phyloP scores from a whole-genome alignment of 35 echinoderm and acorn worm species.

The Amphiura filiformis region DNA sequence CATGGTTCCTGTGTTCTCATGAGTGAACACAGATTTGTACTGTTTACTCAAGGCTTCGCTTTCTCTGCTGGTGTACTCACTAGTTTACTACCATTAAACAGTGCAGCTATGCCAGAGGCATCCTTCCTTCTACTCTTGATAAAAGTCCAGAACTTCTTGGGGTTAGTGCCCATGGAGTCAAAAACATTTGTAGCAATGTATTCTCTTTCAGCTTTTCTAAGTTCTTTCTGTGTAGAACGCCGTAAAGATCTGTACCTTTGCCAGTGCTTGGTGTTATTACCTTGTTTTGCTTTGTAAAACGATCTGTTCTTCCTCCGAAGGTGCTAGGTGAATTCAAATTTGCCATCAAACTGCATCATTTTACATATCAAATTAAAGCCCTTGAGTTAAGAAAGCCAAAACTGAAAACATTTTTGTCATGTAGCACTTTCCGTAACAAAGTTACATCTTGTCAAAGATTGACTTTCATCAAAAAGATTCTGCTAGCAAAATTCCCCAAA shows the following conservation, averaged over 20 bases:
- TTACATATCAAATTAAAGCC: too few relatives aligned
- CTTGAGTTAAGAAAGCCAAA: too few relatives aligned
- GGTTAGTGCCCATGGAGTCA: constrained; percentile 8
- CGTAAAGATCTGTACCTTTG: not conserved
- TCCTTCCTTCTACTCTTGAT: constrained; percentile 26
- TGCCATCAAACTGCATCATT: too few relatives aligned
- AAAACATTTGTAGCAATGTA: not conserved
- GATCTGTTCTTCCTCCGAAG: too few relatives aligned
- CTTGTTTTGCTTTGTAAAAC: too few relatives aligned
- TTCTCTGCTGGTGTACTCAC: constrained; percentile 9
- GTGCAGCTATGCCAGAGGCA: constrained; percentile 12
- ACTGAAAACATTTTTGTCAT: too few relatives aligned
- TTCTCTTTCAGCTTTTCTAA: not conserved
- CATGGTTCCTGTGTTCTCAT: not conserved
- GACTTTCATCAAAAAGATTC: too few relatives aligned
- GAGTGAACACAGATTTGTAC: not conserved
- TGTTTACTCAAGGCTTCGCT: constrained; percentile 3
- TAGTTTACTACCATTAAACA: not conserved
- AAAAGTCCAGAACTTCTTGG: constrained; percentile 30
- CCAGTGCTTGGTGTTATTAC: too few relatives aligned
- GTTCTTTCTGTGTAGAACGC: not conserved
- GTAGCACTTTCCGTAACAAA: too few relatives aligned
- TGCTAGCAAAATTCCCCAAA: too few relatives aligned
- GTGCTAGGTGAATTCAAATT: too few relatives aligned
- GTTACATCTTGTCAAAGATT: too few relatives aligned